Percentiles rank a stretch among this genome's conserved stretches.
These are phyloP conservation scores for Rhopalosiphum padi DNA, from an alignment of 1,140 invertebrate species.

Conservation along the genomic window DNA sequence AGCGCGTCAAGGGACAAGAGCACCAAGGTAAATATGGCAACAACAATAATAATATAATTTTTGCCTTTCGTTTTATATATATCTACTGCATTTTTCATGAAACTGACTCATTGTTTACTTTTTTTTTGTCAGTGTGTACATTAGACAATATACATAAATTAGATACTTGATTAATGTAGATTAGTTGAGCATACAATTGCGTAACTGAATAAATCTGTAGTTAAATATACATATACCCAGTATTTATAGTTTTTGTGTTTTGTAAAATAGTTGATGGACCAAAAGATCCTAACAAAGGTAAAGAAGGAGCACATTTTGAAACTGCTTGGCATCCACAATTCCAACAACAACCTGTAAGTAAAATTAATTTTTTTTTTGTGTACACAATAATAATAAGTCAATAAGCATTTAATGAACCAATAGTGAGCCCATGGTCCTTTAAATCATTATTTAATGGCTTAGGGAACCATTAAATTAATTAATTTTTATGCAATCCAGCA, in stretches of 20 bases:
- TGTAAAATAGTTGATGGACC: constrained; percentile 36
- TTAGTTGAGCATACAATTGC: neutral
- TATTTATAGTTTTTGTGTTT: constrained; percentile 40
- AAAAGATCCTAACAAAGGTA: constrained; percentile 27
- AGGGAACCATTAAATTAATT: too few species aligned
- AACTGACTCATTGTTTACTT: neutral
- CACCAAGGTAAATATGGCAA: constrained; percentile 70
- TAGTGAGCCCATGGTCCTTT: too few species aligned
- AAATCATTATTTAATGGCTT: too few species aligned
- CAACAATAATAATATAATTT: constrained; percentile 4
- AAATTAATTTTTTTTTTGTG: neutral
- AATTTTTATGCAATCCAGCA: too few species aligned
- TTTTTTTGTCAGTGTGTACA: neutral
- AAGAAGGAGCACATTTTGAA: constrained; percentile 26
- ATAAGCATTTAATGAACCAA: too few species aligned
- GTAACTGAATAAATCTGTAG: neutral
- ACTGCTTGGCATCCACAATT: constrained; percentile 43
- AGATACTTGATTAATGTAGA: neutral
- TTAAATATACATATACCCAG: neutral
- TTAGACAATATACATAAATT: neutral
- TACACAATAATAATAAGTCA: too few species aligned
- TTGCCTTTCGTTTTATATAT: neutral
- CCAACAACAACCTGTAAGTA: constrained; percentile 45
- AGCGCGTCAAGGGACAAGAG: constrained; percentile 92
- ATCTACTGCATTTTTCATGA: neutral